Evolutionary conservation across 1,140 invertebrate genomes (phyloP), one percentile per base, ranked within the genome.

Genomic region (Tetragnatha versicolor): DNA sequence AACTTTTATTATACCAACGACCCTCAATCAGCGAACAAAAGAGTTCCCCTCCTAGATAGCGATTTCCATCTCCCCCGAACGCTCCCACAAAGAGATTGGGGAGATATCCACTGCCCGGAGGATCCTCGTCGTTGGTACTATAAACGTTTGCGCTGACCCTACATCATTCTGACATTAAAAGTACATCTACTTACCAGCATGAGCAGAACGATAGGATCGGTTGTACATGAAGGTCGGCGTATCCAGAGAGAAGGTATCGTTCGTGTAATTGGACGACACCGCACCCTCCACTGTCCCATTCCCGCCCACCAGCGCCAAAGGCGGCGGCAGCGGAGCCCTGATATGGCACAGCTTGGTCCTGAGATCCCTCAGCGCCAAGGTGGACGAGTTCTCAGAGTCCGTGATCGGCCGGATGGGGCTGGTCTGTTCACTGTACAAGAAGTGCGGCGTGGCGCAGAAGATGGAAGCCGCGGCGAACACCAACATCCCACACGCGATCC

Each of bases 401-500:
- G 65, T 58, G 37, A 53, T 47, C 25, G 63, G n/a, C 29, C 60
- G 42, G 14, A 45, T 29, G 58, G 78, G 27, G 37, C 35, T 68
- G 22, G 51, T 72, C 4, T 77, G 20, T 20, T 58, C 58, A 33
- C 79, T 75, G 29, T 79, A 83, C 31, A 83, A 42, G 45, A 87
- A 85, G 82, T 89, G 88, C 10, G 88, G 88, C 33, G 88, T 81
- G 10, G 95, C 92, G 84, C 95, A 97, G 72, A 94, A 90, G 80
- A 97, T 91, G 33, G 94, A 92, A 12, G 93, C 94, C 14, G 93
- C 88, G 2, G 94, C 94, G 85, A 97, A 94, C 42, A 97, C 87
- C 12, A 95, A 88, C 91, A 97, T 96, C 79, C 96, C 95, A 87
- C 92, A 93, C 14, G 94, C 95, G 70, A 98, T 97, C 95, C 95